These are phyloP conservation scores for Drosophila sordidapex DNA, from an alignment of 2,888 invertebrate genomes.

Conservation along the genomic window DNA sequence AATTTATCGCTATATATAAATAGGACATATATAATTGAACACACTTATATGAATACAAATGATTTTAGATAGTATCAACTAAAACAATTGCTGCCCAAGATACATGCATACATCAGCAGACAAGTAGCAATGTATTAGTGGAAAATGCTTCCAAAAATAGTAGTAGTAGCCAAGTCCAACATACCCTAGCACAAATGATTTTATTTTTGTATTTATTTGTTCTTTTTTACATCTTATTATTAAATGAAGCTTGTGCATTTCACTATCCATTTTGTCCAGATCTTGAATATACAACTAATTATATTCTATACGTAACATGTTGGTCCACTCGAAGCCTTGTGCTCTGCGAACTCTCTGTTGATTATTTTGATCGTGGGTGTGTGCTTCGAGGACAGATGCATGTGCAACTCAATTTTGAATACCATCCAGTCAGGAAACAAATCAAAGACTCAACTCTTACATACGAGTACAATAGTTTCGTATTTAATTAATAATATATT, in stretches of 20 bases:
- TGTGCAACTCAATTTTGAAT: not conserved
- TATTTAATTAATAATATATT: not conserved
- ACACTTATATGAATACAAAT: not conserved
- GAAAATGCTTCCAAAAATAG: not conserved
- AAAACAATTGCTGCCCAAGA: not conserved
- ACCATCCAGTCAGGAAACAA: not conserved
- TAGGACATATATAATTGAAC: not conserved
- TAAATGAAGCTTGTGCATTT: not conserved
- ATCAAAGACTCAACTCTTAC: conserved; percentile 5
- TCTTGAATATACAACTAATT: not conserved
- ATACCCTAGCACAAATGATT: not conserved
- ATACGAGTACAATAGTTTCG: not conserved
- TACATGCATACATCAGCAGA: not conserved
- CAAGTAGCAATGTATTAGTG: not conserved
- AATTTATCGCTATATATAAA: not conserved
- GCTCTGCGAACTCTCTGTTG: not conserved
- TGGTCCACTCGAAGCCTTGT: not conserved
- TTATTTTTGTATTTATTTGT: not conserved
- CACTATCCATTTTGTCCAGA: not conserved
- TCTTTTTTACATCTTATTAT: not conserved
- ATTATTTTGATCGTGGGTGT: not conserved
- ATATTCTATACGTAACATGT: not conserved
- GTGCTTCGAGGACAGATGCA: conserved; percentile 14
- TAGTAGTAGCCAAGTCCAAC: not conserved
- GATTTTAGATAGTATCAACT: conserved; percentile 1